These are phyloP conservation scores for Thumatha senex DNA, from an alignment of 2,888 invertebrate species.

Conservation along the genomic window DNA sequence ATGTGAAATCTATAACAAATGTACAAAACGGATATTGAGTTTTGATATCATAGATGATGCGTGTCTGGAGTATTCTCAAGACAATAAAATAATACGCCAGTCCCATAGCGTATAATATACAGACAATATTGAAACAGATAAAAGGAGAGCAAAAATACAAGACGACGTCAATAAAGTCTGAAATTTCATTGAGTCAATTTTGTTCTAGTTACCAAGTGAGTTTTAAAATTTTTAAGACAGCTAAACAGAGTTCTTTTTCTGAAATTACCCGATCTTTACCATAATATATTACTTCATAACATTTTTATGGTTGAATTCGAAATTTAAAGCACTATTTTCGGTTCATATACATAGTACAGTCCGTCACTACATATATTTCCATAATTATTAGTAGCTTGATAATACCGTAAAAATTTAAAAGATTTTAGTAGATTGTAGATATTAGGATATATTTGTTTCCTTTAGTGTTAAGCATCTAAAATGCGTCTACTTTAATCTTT, in stretches of 20 bases:
- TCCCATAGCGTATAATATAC: slow-evolving; percentile 20
- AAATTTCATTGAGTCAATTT: slow-evolving; percentile 4
- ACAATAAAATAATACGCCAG: slow-evolving; percentile 68
- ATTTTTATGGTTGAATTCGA: too few species aligned
- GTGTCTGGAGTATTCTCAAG: slow-evolving; percentile 61
- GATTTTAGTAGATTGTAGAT: too few species aligned
- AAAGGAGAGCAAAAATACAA: slow-evolving; percentile 23
- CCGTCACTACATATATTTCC: too few species aligned
- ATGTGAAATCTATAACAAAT: slow-evolving; percentile 72
- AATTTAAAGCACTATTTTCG: too few species aligned
- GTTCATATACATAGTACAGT: too few species aligned
- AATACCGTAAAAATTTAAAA: too few species aligned
- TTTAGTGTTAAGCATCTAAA: too few species aligned
- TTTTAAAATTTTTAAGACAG: background rate
- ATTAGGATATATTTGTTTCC: too few species aligned
- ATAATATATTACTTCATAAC: too few species aligned
- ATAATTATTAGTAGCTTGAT: too few species aligned
- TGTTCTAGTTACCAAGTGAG: slow-evolving; percentile 8
- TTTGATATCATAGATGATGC: slow-evolving; percentile 70
- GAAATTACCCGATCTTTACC: background rate
- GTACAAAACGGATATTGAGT: slow-evolving; percentile 72
- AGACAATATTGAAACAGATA: slow-evolving; percentile 25
- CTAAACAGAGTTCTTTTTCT: background rate
- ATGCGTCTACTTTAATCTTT: too few species aligned
- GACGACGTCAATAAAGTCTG: slow-evolving; percentile 2